phyloP scores from a whole-genome alignment of 2,113 vertebrate genomes.

The Calcarius ornatus region DNA sequence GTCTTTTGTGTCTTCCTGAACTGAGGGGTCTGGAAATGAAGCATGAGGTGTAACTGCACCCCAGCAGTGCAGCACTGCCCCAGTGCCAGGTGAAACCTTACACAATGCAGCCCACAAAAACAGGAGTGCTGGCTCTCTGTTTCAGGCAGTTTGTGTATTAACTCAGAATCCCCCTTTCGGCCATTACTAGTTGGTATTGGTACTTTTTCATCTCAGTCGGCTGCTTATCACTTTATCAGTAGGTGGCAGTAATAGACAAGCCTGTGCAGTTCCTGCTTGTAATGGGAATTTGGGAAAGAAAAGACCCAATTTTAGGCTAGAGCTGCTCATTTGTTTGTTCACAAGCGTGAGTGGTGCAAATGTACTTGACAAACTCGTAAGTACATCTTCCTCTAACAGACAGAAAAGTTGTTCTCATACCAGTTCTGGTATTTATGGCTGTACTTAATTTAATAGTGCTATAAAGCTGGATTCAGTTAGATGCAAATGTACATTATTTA shows the following conservation, averaged over 20 bases:
- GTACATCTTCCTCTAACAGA: background rate
- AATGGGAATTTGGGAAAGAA: background rate
- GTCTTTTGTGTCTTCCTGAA: background rate
- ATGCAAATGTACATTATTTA: background rate
- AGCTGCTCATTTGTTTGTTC: background rate
- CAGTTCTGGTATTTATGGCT: background rate
- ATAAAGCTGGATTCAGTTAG: background rate
- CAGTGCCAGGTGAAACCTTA: background rate
- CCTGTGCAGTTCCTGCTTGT: background rate
- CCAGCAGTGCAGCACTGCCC: background rate
- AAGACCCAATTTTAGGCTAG: background rate
- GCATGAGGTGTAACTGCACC: background rate
- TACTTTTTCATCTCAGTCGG: background rate
- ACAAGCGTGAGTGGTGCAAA: background rate
- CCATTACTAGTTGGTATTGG: background rate
- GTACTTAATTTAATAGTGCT: background rate
- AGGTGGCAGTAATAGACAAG: constrained; percentile 59
- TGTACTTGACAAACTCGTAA: background rate
- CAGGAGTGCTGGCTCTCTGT: background rate
- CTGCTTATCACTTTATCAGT: constrained; percentile 2
- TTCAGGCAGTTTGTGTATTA: background rate
- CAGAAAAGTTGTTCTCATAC: background rate
- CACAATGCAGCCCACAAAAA: background rate
- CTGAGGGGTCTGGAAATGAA: background rate
- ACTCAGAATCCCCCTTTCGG: background rate